These are phyloP conservation scores for Echinometra lucunter DNA, from an alignment of 53 echinoderm and acorn worm genomes.

Conservation along the genomic window DNA sequence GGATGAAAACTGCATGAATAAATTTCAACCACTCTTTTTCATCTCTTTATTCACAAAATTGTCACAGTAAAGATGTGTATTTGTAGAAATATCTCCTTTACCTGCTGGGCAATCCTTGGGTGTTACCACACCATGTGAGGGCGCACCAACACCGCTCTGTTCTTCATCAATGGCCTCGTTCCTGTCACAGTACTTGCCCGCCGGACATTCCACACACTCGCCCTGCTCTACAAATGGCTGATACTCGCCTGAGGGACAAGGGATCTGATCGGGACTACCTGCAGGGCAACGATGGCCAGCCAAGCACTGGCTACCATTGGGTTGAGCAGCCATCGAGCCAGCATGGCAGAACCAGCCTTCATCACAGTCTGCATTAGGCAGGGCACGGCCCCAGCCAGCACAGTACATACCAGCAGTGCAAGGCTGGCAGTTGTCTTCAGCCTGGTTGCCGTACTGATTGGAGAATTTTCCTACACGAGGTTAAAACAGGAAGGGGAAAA, in stretches of 20 bases:
- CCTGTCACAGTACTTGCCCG: slow-evolving; percentile 93
- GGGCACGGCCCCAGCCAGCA: slow-evolving; percentile 88
- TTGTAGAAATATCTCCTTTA: not conserved
- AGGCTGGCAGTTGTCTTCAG: slow-evolving; percentile 85
- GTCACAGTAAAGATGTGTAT: too few relatives aligned
- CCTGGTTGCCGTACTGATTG: slow-evolving; percentile 84
- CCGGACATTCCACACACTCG: slow-evolving; percentile 89
- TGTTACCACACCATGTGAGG: slow-evolving; percentile 97
- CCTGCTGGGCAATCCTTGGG: slow-evolving; percentile 98
- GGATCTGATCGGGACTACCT: slow-evolving; percentile 88
- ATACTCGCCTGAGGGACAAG: slow-evolving; percentile 91
- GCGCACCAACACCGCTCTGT: slow-evolving; percentile 93
- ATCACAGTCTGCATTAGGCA: slow-evolving; percentile 93
- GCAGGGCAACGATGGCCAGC: slow-evolving; percentile 90
- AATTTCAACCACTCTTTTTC: too few relatives aligned
- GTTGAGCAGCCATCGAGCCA: slow-evolving; percentile 94
- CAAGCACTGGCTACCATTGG: slow-evolving; percentile 86
- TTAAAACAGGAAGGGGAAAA: not conserved
- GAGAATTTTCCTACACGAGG: slow-evolving; percentile 78
- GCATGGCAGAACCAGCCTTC: slow-evolving; percentile 96
- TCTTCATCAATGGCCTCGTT: slow-evolving; percentile 96
- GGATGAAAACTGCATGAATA: too few relatives aligned
- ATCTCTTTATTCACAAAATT: too few relatives aligned
- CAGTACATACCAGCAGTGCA: slow-evolving; percentile 97
- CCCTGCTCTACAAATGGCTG: slow-evolving; percentile 92